Base-by-base conservation (phyloP, 2,888 invertebrate species). In the Lycophotia porphyrea region DNA sequence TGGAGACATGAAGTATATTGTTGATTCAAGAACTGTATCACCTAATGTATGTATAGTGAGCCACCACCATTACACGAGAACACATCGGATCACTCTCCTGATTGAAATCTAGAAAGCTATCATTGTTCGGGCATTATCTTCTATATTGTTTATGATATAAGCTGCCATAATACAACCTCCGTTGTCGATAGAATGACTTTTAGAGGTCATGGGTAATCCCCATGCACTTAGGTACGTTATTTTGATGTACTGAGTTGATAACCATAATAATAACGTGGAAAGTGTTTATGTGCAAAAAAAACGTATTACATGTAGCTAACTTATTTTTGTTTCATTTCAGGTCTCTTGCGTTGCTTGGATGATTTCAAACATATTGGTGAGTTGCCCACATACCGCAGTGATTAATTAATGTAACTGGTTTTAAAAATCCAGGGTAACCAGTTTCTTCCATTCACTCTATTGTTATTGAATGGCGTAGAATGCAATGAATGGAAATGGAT, bases 31-130 rank as follows among this genome's bases (percentile, higher is more conserved):
- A 61, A 61, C 36, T 60, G 9, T 21, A 34, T 34, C 34, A 60
- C 5, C 5, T 24, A 60, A 15, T 27, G 21, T 47, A 9, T 21
- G n/a, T n/a, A 15, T 71, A 76, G 73, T 82, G 82, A 55, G 7
- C 24, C 34, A 21, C 70, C 0, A 82, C 65, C 78, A 55, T 76
- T 73, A 79, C 64, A 24, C n/a, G 11, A 9, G 44, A 71, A 71
- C 67, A 70, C 70, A 65, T 68, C 79, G 67, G 69, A 72, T 49
- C 68, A 55, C 52, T 73, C 69, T 36, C 34, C 36, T 49, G 86
- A 82, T 85, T 77, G 34, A 74, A 77, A 88, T 88, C 88, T 82
- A 75, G 76, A 79, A 84, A 88, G 80, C 85, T 74, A 81, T 88
- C 78, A 87, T 87, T 83, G 82, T 88, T 71, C 47, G 77, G 60